A percentile compares a stretch with the other conserved stretches of the same genome.
Evolutionary conservation across 2,797 vertebrate genomes (phyloP).

Genomic region (Petrocephalus sullivani): DNA sequence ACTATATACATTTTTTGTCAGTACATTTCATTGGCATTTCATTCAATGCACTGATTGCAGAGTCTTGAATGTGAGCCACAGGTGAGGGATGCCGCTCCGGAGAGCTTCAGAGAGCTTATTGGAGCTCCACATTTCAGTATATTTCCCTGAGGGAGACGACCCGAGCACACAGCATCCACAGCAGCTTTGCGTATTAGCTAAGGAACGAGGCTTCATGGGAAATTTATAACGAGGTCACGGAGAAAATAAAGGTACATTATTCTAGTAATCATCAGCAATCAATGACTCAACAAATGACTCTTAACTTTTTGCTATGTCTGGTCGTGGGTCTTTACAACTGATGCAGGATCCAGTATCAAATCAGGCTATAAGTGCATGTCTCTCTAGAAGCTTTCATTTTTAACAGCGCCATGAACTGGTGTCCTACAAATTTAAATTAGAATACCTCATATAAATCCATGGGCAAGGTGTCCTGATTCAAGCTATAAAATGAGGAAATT

Average conservation of each 20-base stretch:
- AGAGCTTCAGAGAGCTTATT: neutral
- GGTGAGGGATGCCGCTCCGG: neutral
- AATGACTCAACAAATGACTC: neutral
- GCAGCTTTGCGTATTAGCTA: neutral
- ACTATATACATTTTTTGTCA: neutral
- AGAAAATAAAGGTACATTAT: neutral
- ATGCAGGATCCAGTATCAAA: neutral
- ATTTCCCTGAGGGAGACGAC: neutral
- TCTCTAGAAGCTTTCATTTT: neutral
- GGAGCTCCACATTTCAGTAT: neutral
- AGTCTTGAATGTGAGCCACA: neutral
- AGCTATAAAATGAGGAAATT: neutral
- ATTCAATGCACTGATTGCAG: neutral
- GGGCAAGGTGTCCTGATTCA: neutral
- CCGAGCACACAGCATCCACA: neutral
- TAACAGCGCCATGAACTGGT: neutral
- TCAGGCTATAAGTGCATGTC: neutral
- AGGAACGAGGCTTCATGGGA: neutral
- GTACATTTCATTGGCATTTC: neutral
- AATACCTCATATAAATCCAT: neutral
- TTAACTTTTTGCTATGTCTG: neutral
- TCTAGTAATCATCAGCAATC: neutral
- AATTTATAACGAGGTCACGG: neutral
- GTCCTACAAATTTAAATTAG: conserved; percentile 4
- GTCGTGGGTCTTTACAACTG: too few species aligned